Evolutionary conservation across 2,113 vertebrate genomes (phyloP).

Genomic region (Melanotaenia duboulayi): DNA sequence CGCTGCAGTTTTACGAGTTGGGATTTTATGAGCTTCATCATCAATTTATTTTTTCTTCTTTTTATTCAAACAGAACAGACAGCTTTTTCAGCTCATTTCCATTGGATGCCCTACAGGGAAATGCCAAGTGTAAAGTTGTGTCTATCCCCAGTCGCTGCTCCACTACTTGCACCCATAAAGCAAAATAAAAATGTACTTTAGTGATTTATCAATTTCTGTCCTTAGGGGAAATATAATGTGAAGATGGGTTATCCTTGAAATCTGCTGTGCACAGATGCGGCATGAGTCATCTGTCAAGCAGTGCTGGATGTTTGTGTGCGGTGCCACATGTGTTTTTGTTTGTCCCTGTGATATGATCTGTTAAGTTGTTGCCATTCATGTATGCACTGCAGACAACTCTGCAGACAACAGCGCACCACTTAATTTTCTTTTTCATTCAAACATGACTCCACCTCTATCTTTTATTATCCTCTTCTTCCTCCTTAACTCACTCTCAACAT

Average conservation of each 20-base stretch:
- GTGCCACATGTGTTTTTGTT: slow-evolving; percentile 16
- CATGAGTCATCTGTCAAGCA: slow-evolving; percentile 51
- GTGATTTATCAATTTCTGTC: slow-evolving; percentile 76
- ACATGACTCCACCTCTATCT: slow-evolving; percentile 41
- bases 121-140: slow-evolving; percentile 50
- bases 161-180: slow-evolving; percentile 68
- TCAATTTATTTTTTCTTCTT: slow-evolving; percentile 25
- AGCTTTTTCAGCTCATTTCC: slow-evolving; percentile 73
- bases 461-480: slow-evolving; percentile 25
- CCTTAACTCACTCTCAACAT: slow-evolving; percentile 46
- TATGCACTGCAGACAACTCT: slow-evolving; percentile 6
- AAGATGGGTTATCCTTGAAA: slow-evolving; percentile 63
- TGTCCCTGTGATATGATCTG: slow-evolving; percentile 44
- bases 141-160: slow-evolving; percentile 54
- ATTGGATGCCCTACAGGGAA: slow-evolving; percentile 61
- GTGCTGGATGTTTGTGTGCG: slow-evolving; percentile 21
- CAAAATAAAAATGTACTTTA: slow-evolving; percentile 70
- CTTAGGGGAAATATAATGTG: slow-evolving; percentile 56
- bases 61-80: slow-evolving; percentile 39
- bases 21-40: slow-evolving; percentile 67
- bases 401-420: slow-evolving; percentile 23
- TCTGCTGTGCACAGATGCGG: slow-evolving; percentile 38
- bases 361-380: slow-evolving; percentile 33
- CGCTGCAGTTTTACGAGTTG: slow-evolving; percentile 70
- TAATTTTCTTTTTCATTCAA: slow-evolving; percentile 65